Percentiles rank a stretch among this genome's conserved stretches.
These are phyloP conservation scores for Melieria omissa DNA, from an alignment of 2,888 invertebrate genomes.

Conservation along the genomic window DNA sequence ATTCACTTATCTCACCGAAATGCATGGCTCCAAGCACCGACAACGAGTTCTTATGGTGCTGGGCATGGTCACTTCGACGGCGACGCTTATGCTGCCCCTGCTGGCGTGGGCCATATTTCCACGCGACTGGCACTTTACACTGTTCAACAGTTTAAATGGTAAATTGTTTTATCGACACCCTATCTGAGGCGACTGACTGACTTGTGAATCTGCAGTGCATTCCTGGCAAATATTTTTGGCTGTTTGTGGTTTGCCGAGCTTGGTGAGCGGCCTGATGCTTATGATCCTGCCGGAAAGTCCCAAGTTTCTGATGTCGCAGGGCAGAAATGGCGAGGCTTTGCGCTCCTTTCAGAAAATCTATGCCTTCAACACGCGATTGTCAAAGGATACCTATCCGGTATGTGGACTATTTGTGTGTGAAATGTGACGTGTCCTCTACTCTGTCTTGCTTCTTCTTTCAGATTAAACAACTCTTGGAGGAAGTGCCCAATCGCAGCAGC, in stretches of 20 bases:
- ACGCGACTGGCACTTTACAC: slow-evolving; percentile 69
- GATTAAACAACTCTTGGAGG: slow-evolving; percentile 56
- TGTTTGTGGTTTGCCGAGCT: slow-evolving; percentile 72
- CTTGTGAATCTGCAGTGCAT: slow-evolving; percentile 49
- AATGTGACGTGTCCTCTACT: no score
- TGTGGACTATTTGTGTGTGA: slow-evolving; percentile 16
- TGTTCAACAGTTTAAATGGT: slow-evolving; percentile 66
- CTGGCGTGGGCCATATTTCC: slow-evolving; percentile 82
- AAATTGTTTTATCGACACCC: slow-evolving; percentile 30
- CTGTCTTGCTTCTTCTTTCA: slow-evolving; percentile 32
- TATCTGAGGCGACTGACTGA: background rate
- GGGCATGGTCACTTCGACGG: slow-evolving; percentile 75
- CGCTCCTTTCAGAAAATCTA: slow-evolving; percentile 70
- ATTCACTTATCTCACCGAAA: slow-evolving; percentile 78
- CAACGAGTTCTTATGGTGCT: slow-evolving; percentile 74
- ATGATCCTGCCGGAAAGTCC: slow-evolving; percentile 69
- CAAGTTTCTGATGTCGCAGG: slow-evolving; percentile 61
- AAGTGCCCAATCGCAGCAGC: slow-evolving; percentile 54
- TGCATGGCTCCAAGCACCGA: slow-evolving; percentile 76
- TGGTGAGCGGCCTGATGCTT: slow-evolving; percentile 71
- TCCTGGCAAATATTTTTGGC: slow-evolving; percentile 69
- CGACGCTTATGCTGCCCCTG: slow-evolving; percentile 74
- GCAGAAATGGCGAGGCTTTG: slow-evolving; percentile 59
- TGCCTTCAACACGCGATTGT: slow-evolving; percentile 73
- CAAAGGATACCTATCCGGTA: slow-evolving; percentile 75